A percentile compares a stretch with the other conserved stretches of the same genome.
phyloP scores from a whole-genome alignment of 2,888 invertebrate species.

The Pycnomerus fuliginosus region DNA sequence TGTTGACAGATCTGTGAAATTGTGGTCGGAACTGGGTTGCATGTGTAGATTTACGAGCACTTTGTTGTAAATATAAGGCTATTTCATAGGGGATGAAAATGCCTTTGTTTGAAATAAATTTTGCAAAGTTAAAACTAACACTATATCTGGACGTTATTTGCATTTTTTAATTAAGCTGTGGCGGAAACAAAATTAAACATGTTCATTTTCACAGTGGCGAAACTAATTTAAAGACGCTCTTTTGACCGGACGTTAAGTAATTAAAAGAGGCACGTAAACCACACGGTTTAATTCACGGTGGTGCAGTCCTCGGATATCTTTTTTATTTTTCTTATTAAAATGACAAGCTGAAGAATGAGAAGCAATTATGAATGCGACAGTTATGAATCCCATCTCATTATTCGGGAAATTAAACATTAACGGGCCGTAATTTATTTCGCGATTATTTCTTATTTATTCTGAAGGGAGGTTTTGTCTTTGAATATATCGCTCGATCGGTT shows the following conservation, averaged over 20 bases:
- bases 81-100: constrained; percentile 1
- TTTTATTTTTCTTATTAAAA: constrained; percentile 19
- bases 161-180: constrained; percentile 17
- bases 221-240: constrained; percentile 10
- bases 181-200: constrained; percentile 13
- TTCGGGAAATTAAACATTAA: constrained; percentile 18
- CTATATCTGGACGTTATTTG: constrained; percentile 6
- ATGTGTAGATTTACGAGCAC: not conserved
- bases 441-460: constrained; percentile 17
- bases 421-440: constrained; percentile 13
- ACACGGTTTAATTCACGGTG: constrained; percentile 11
- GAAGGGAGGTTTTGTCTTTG: constrained; percentile 3
- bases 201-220: constrained; percentile 7
- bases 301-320: constrained; percentile 8
- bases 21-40: not conserved
- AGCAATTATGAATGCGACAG: constrained; percentile 17
- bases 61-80: constrained; percentile 1
- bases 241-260: constrained; percentile 11
- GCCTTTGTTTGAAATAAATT: constrained; percentile 7
- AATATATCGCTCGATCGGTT: no score
- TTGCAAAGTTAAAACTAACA: constrained; percentile 6
- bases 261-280: constrained; percentile 9
- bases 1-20: constrained; percentile 11
- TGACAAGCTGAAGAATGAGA: constrained; percentile 15
- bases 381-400: constrained; percentile 17